Conservation (phyloP, 2,797 vertebrate species). For the Cyclura pinguis region DNA sequence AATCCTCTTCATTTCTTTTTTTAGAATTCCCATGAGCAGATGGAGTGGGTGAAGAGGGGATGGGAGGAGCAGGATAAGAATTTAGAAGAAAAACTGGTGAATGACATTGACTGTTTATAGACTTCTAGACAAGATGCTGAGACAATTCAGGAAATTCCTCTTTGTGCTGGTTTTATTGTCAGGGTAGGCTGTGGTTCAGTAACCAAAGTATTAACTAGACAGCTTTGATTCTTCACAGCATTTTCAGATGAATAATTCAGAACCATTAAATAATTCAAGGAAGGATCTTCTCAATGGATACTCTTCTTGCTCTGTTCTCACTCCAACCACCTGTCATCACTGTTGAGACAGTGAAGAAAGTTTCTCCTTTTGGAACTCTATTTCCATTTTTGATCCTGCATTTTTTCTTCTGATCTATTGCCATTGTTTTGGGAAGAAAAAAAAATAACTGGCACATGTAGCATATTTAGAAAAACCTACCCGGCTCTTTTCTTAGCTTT, state of each 20-base stretch:
- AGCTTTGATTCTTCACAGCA: conserved; percentile 4
- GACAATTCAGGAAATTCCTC: too few species aligned
- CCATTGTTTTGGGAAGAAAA: too few species aligned
- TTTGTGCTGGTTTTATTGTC: neutral
- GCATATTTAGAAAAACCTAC: too few species aligned
- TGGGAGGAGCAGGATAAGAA: too few species aligned
- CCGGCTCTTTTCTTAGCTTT: too few species aligned
- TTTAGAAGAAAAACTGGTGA: too few species aligned
- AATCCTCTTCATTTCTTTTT: too few species aligned
- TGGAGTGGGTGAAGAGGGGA: too few species aligned
- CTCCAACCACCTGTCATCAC: neutral
- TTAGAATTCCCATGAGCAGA: too few species aligned
- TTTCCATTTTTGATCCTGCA: neutral
- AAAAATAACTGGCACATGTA: too few species aligned
- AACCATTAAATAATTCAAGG: conserved; percentile 35
- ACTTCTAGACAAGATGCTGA: too few species aligned
- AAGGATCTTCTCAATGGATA: neutral
- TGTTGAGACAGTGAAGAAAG: neutral
- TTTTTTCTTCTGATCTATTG: neutral
- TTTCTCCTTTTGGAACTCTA: neutral
- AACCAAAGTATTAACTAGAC: conserved; percentile 10
- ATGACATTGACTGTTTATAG: too few species aligned
- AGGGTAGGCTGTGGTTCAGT: neutral
- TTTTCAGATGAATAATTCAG: conserved; percentile 35
- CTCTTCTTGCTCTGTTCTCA: neutral